Evolutionary conservation across 2,113 vertebrate species (phyloP), one percentile per base, ranked within the genome.

Genomic region (Rhegmatorhina hoffmannsi): DNA sequence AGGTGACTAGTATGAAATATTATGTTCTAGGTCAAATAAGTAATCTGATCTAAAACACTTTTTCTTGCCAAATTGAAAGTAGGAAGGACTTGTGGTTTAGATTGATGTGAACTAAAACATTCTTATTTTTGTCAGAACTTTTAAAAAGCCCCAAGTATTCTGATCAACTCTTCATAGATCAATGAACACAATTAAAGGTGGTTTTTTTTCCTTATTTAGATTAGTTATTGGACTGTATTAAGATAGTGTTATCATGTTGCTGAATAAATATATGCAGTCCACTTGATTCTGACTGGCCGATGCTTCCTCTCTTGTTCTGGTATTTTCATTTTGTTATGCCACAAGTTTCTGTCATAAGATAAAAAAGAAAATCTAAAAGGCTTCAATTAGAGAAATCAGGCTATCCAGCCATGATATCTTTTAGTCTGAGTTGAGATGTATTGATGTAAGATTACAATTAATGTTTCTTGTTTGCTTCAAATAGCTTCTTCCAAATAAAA

Each of bases 181-280:
- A 46, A 34, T 9, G 75, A 50, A 36, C 16, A 59, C 5, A 36
- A 38, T 21, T 63, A 44, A 49, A 12, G 7, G 4, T 75, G 14
- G 1, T 0, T 5, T 36, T 76, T 49, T 62, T 55, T 52, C 21
- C 14, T 60, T 10, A 49, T 49, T 81, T 63, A 67, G 2, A 1
- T 75, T 40, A 79, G 50, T 50, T 62, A 18, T 63, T 50, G 23
- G 38, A 75, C 29, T 68, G 12, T 86, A 58, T 53, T 43, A 75
- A 34, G 47, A 17, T 15, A 40, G 4, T 56, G 5, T 69, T 81
- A 29, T 19, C 24, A 26, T 53, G 25, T n/a, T 84, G 17, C 50
- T 91, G 43, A 87, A 69, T 46, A 78, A 52, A 70, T n/a, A 11
- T 33, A 1, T 24, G n/a, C 4, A 26, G 23, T 44, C 15, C 4